Evolutionary conservation across 1,140 invertebrate genomes (phyloP), one percentile per base, ranked within the genome.

Genomic region (Andricus grossulariae): DNA sequence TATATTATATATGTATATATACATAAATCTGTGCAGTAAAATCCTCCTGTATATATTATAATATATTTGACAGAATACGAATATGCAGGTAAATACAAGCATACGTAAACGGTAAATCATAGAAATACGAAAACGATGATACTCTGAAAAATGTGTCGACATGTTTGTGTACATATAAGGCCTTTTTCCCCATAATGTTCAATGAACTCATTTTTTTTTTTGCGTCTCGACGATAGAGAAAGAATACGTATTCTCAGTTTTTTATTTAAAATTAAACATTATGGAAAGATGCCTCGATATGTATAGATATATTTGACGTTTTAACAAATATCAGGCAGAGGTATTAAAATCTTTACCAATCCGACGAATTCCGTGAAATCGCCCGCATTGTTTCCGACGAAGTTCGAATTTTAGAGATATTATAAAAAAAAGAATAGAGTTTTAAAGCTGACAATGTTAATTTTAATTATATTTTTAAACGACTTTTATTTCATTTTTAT

Each of bases 301-400:
- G 60, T 66, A 66, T 39, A 66, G 39, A 66, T 66, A 66, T 66
- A 66, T 66, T 66, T 66, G 60, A 66, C 60, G 60, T 66, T 66
- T 66, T 66, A 66, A 66, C 60, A 66, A 66, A 66, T 66, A 66
- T 66, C 60, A 66, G 60, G 60, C 60, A 66, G 60, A 66, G 60
- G 71, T 74, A 83, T 83, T 84, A 82, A 84, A 84, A 84, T 84
- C 80, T 84, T 79, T 71, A 79, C 75, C 75, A 83, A 84, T 84
- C 77, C 74, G 72, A 80, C 39, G 71, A 77, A 66, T 66, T 66
- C 60, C 60, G 60, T 66, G 25, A 66, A 66, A 66, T 66, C 60
- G 60, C 32, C 60, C 60, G 32, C 60, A 66, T 66, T 66, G 25
- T 66, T 39, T 66, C 60, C 60, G 60, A 66, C 25, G 25, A 66